Evolutionary conservation across 2,888 invertebrate genomes (phyloP), one percentile per base, ranked within the genome.

Genomic region (Drosophila suboccidentalis): DNA sequence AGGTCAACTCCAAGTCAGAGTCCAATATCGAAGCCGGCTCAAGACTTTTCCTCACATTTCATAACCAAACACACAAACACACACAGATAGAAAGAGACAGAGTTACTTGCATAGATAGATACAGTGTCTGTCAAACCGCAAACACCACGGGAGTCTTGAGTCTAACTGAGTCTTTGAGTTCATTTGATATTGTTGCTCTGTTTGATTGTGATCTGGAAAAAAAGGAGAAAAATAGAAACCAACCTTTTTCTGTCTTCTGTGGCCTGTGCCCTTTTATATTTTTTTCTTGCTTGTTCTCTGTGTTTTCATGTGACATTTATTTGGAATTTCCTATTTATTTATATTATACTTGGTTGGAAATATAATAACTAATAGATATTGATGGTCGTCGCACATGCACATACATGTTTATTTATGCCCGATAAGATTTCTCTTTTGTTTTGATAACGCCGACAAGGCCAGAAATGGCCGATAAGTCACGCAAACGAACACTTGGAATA

Each of bases 391-490:
- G 50, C 43, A 57, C 44, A 79, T 64, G 47, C 36, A 26, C 61
- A 41, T 50, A 26, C 49, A 13, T 13, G 47, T 50, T 36, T 71
- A 34, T 58, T 59, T 43, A 51, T 43, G 39, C 38, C 22, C 57
- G 80, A 82, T 85, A 85, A 85, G 82, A 80, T 74, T 85, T 66
- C 75, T 54, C 55, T 50, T 69, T 57, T 59, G 53, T 73, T 65
- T 47, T 76, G 83, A 83, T 83, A 86, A 68, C 64, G 73, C 60
- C 87, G 76, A 77, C 74, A 82, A 82, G 85, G 83, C 72, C 75
- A 75, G 50, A 38, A 67, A 57, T 58, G 26, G 15, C n/a, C 73
- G 78, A 78, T 64, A 78, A 70, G 70, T 70, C 62, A 63, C 55
- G 50, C 59, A 62, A 49, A 19, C 38, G 19, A 44, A 53, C 17